These are phyloP conservation scores for Arvicola amphibius DNA, from an alignment of 2,797 vertebrate species.

Conservation along the genomic window DNA sequence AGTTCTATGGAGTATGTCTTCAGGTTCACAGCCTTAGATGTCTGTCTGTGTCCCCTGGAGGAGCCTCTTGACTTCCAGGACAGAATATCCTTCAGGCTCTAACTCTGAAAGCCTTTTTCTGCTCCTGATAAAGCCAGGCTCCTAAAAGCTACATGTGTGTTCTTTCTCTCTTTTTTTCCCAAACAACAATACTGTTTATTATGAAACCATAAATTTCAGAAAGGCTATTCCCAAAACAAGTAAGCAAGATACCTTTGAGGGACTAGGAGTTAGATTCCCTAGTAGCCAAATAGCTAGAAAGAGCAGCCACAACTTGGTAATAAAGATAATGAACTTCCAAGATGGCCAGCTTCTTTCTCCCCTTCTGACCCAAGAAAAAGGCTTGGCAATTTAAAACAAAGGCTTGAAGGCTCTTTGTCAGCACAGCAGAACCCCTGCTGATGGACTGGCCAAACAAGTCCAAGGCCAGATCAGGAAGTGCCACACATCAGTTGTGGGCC, in stretches of 20 bases:
- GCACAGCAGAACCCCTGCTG: too few species aligned
- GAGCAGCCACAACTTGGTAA: neutral
- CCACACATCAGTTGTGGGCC: neutral
- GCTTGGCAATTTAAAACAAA: neutral
- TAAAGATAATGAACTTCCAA: neutral
- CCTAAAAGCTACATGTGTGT: neutral
- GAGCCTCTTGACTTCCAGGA: neutral
- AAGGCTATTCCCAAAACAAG: constrained; percentile 14
- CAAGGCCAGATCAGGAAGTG: neutral
- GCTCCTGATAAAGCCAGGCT: neutral
- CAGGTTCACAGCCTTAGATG: neutral
- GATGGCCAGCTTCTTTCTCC: neutral
- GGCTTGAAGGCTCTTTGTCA: neutral
- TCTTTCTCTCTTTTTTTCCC: neutral
- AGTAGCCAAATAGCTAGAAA: neutral
- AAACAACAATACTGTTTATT: constrained; percentile 42
- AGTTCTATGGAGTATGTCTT: neutral
- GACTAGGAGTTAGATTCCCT: neutral
- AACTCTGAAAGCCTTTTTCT: neutral
- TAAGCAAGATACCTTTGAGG: neutral
- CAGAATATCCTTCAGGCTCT: neutral
- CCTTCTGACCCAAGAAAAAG: neutral
- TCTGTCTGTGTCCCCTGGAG: neutral
- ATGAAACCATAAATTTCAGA: neutral
- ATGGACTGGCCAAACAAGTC: neutral